Evolutionary conservation across 2,888 invertebrate genomes (phyloP).

Genomic region (Megamerina dolium): DNA sequence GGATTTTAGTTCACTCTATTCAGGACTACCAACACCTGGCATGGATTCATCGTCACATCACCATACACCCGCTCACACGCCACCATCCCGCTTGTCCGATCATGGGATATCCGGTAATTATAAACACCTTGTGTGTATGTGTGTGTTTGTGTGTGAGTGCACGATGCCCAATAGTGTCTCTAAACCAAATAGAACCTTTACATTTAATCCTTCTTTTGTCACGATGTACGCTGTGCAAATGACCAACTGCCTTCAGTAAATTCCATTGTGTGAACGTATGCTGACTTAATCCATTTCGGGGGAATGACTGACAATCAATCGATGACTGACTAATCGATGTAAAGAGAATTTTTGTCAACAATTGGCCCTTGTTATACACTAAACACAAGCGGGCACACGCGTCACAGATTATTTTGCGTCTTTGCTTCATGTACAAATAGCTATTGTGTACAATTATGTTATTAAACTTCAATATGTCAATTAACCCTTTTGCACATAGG

Average conservation of each 20-base stretch:
- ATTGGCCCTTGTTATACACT: no score
- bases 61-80: slow-evolving; percentile 66
- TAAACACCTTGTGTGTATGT: slow-evolving; percentile 10
- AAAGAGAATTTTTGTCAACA: no score
- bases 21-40: slow-evolving; percentile 53
- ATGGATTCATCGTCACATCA: slow-evolving; percentile 54
- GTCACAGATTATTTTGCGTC: slow-evolving; percentile 20
- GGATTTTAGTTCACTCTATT: slow-evolving; percentile 83
- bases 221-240: no score
- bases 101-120: slow-evolving; percentile 58
- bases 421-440: no score
- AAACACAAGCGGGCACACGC: slow-evolving; percentile 23
- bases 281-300: slow-evolving; percentile 2
- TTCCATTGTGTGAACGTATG: no score
- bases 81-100: slow-evolving; percentile 56
- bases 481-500: no score
- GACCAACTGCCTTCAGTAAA: slow-evolving; percentile 9
- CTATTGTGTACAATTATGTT: no score
- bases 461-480: no score
- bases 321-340: no score
- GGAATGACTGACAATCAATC: no score
- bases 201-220: slow-evolving; percentile 25
- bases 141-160: not conserved
- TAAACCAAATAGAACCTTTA: no score
- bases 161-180: slow-evolving; percentile 7